Percentiles rank a stretch among this genome's conserved stretches.
These are phyloP conservation scores for Promerops cafer DNA, from an alignment of 2,113 vertebrate species.

Conservation along the genomic window DNA sequence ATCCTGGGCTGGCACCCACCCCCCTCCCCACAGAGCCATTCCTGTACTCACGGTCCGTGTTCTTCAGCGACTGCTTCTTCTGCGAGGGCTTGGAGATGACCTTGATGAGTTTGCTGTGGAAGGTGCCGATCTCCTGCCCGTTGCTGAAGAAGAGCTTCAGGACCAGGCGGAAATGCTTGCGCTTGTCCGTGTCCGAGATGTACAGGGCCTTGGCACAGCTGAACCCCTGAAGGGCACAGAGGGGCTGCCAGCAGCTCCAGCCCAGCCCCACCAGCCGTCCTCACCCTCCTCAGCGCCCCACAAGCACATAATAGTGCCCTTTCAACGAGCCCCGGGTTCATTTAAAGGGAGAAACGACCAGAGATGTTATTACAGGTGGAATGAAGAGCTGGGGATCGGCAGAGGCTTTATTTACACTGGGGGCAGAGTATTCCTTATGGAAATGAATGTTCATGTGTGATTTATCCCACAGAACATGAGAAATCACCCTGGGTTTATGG, in stretches of 20 bases:
- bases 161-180: conserved; percentile 90
- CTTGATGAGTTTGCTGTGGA: conserved; percentile 92
- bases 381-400: not conserved
- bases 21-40: not conserved
- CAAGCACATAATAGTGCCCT: not conserved
- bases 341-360: not conserved
- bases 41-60: conserved; percentile 83
- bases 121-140: conserved; percentile 87
- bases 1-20: rapidly evolving
- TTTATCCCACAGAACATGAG: conserved; percentile 43
- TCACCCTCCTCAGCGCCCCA: not conserved
- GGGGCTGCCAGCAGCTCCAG: not conserved
- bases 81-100: conserved; percentile 97
- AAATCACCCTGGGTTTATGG: conserved; percentile 46
- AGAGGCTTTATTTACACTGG: conserved; percentile 54
- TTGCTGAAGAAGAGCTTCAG: conserved; percentile 83
- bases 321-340: not conserved
- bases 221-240: conserved; percentile 74
- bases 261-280: not conserved
- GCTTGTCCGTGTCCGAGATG: conserved; percentile 92
- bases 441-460: conserved; percentile 47
- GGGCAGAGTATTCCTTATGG: conserved; percentile 54
- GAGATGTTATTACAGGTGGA: conserved; percentile 67
- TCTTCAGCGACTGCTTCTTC: conserved; percentile 97
- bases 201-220: conserved; percentile 90